phyloP scores from a whole-genome alignment of 1,140 invertebrate genomes.

The Ladona fulva region DNA sequence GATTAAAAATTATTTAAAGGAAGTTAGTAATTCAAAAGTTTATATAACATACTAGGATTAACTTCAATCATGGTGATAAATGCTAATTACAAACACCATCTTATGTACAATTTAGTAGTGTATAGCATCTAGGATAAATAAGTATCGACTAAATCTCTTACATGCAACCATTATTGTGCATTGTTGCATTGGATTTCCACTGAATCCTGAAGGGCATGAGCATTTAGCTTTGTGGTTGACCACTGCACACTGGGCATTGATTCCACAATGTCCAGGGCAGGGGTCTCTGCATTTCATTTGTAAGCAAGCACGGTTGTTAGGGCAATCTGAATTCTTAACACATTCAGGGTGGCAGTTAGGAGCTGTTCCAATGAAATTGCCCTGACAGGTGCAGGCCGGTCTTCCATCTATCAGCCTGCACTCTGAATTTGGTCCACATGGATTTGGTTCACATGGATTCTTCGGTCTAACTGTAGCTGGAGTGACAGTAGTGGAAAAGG shows the following conservation, averaged over 20 bases:
- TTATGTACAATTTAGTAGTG: too few relatives aligned
- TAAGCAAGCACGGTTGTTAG: conserved; percentile 40
- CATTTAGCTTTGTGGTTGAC: conserved; percentile 28
- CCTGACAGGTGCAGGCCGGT: conserved; percentile 43
- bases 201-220: conserved; percentile 31
- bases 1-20: too few relatives aligned
- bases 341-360: conserved; percentile 50
- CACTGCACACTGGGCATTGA: conserved; percentile 34
- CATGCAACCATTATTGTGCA: neutral
- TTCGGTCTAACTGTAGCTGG: conserved; percentile 25
- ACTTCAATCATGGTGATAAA: too few relatives aligned
- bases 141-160: conserved; percentile 3
- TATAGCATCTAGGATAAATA: neutral
- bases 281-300: conserved; percentile 42
- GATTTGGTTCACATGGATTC: conserved; percentile 39
- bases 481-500: neutral
- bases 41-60: too few relatives aligned
- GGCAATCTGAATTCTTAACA: conserved; percentile 47
- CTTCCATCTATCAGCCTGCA: conserved; percentile 42
- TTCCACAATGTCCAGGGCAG: conserved; percentile 36
- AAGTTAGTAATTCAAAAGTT: too few relatives aligned
- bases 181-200: conserved; percentile 25
- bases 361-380: conserved; percentile 49
- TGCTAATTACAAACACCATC: too few relatives aligned
- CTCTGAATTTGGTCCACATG: conserved; percentile 45